Base-by-base conservation (phyloP, 2,113 vertebrate species). In the Cyrtonyx montezumae region DNA sequence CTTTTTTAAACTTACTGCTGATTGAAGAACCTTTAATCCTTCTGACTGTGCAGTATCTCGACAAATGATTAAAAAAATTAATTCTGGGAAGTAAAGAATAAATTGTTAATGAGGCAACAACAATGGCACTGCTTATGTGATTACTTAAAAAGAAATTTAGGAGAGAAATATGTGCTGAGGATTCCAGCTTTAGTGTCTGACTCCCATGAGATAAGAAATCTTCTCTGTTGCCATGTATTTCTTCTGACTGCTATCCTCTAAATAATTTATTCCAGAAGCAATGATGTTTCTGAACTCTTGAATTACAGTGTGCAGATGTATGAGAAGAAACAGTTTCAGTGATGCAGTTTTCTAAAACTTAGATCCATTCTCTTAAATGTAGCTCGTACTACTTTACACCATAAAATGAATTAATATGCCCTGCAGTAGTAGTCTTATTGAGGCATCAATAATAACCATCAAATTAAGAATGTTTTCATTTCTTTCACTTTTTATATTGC, bases 231-330 rank as follows among this genome's bases (percentile, higher is more conserved):
- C 43, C 30, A 2, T 46, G 19, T 58, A 66, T 90, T 84, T 84
- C 30, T 86, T 87, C 65, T 68, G 43, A 56, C 68, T 91, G 53
- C 40, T 63, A 59, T 14, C 46, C 55, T 80, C 56, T 87, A 67
- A 85, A 43, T 80, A 68, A 85, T 87, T 91, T 89, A 83, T 78
- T 48, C 8, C 30, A 69, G 81, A 81, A 87, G 46, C 32, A 79
- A 4, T 62, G 74, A 70, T 80, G 51, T 66, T 93, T 91, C 81
- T 93, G 75, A 87, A 95, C 51, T 85, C 81, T 67, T 88, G 68
- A 85, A 89, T 69, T 78, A 55, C 26, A 68, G 5, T 11, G 32
- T 80, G 26, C 13, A 93, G 63, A 87, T 90, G 51, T 84, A 86
- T 58, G 32, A 11, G 48, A 68, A 37, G 5, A n/a, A 91, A 59